Base-by-base conservation (phyloP, 2,888 invertebrate species). In the Chironomus tentans region DNA sequence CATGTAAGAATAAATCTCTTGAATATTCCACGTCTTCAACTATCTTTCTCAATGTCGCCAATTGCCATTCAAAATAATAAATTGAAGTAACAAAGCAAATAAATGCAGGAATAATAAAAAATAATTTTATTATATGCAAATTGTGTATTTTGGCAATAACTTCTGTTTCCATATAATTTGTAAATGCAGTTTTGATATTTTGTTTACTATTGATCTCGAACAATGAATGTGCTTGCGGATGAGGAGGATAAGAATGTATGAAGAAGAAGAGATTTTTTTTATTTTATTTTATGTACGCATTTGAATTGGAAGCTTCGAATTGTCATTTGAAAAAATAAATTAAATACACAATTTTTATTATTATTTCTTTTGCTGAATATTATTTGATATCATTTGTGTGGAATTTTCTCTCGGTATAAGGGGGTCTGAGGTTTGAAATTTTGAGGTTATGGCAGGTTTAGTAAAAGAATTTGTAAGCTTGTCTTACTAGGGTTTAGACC, bases 121-220 rank as follows among this genome's bases (percentile, higher is more conserved):
- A 71, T 71, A 71, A 56, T 71, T 71, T 71, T 48, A 71, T 71
- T 71, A 71, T 71, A 71, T 56, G 71, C 71, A 71, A 71, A 71
- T 71, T 71, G 46, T 46, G 24, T 21, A 15, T 71, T 71, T 56
- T 22, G 24, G 71, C 15, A 18, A 22, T 71, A 21, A 24, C 15
- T 71, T 71, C 24, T 71, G 24, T 18, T 56, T 56, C 56, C 56
- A 56, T 56, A 15, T 56, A 56, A 56, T 56, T 56, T 56, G 56
- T 56, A 56, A 56, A 56, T 56, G 56, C 18, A 38, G 38, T 38
- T 38, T 38, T 38, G 38, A 38, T 38, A 38, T 38, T 38, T 38
- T 38, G 1, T 38, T 38, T 38, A 38, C 38, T 38, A 38, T 38
- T 38, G 38, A 38, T 38, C 38, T 38, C 2, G 38, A 38, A 38